These are phyloP conservation scores for Mythimna loreyi DNA, from an alignment of 2,888 invertebrate species.

Conservation along the genomic window DNA sequence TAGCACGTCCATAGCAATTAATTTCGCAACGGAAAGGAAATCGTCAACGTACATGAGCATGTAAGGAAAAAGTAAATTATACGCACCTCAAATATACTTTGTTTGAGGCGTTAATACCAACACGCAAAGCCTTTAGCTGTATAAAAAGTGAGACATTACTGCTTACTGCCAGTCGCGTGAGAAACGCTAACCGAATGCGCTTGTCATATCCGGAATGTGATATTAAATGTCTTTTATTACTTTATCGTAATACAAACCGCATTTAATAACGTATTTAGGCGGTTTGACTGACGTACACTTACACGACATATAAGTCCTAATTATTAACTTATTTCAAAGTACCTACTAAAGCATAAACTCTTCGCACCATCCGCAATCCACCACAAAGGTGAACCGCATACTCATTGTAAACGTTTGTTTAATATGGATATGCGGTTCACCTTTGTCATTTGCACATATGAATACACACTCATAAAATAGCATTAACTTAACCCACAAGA, in stretches of 20 bases:
- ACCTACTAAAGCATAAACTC: neutral
- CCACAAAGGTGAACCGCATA: too few relatives aligned
- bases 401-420: neutral
- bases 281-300: slow-evolving; percentile 12
- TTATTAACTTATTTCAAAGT: slow-evolving; percentile 4
- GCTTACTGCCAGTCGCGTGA: slow-evolving; percentile 70
- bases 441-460: neutral
- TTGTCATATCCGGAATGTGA: slow-evolving; percentile 66
- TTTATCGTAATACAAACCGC: slow-evolving; percentile 48
- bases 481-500: slow-evolving; percentile 1
- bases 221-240: slow-evolving; percentile 64
- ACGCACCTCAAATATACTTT: slow-evolving; percentile 69
- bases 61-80: slow-evolving; percentile 70
- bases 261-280: slow-evolving; percentile 46
- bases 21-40: slow-evolving; percentile 76
- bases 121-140: slow-evolving; percentile 69
- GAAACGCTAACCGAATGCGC: slow-evolving; percentile 66
- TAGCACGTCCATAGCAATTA: slow-evolving; percentile 64
- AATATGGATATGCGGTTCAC: neutral
- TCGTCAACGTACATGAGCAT: slow-evolving; percentile 68
- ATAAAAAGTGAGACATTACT: slow-evolving; percentile 68
- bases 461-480: slow-evolving; percentile 17
- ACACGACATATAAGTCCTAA: slow-evolving; percentile 22
- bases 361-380: neutral
- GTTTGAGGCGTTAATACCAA: slow-evolving; percentile 67